phyloP scores from a whole-genome alignment of 1,140 invertebrate species.

The Pogonus chalceus region DNA sequence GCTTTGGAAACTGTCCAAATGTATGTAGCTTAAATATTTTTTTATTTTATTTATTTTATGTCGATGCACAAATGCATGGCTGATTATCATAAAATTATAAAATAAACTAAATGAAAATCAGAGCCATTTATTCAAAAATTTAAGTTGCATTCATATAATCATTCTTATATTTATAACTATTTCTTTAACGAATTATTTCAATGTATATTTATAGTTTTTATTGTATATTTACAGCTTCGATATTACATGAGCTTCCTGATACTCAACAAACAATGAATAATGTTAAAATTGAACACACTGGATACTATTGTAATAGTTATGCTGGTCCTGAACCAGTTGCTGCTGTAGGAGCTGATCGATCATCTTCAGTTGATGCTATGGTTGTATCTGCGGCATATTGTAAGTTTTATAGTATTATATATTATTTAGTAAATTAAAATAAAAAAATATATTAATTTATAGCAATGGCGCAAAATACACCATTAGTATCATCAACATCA shows the following conservation, averaged over 20 bases:
- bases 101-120: no score
- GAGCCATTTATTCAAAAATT: no score
- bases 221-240: slow-evolving; percentile 71
- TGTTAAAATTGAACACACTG: slow-evolving; percentile 83
- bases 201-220: slow-evolving; percentile 17
- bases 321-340: slow-evolving; percentile 51
- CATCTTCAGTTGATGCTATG: slow-evolving; percentile 39
- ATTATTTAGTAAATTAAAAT: no score
- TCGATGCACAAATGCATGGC: no score
- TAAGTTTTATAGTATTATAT: no score
- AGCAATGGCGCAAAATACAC: slow-evolving; percentile 35
- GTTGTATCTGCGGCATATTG: slow-evolving; percentile 50
- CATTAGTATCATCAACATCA: slow-evolving; percentile 34
- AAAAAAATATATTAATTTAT: slow-evolving; percentile 14
- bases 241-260: slow-evolving; percentile 80
- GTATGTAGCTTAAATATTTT: slow-evolving; percentile 52
- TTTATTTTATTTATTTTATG: no score
- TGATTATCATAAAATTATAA: no score
- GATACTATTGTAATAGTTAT: slow-evolving; percentile 88
- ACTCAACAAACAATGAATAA: slow-evolving; percentile 65
- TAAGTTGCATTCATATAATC: no score
- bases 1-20: slow-evolving; percentile 93
- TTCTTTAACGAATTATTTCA: slow-evolving; percentile 13
- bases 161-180: no score
- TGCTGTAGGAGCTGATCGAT: slow-evolving; percentile 37